Evolutionary conservation across 2,888 invertebrate genomes (phyloP), one percentile per base, ranked within the genome.

Genomic region (Nasonovia ribisnigri): DNA sequence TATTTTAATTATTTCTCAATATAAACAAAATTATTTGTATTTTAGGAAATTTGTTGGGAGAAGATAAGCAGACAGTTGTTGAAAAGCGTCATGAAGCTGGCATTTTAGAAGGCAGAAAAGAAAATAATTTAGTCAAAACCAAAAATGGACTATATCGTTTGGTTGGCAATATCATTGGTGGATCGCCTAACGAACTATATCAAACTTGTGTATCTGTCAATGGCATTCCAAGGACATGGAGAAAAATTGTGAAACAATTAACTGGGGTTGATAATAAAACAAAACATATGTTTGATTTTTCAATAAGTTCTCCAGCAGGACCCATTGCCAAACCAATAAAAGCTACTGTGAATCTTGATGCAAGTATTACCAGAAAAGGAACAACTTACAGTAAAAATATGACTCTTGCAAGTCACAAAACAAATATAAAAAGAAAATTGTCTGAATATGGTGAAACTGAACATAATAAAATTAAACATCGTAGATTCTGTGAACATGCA

Each of bases 41-140:
- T 93, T 89, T 84, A 93, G 93, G 90, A 3, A 86, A 42, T 84
- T 84, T 93, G 46, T 84, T 90, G 20, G 29, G 24, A 20, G n/a
- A 90, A 29, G 93, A 93, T 90, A 29, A 48, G 48, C 16, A 20
- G 0, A 90, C 93, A 26, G 11, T 90, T 20, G 13, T 48, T 48
- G 93, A 93, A 93, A 77, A 90, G 57, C 3, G 20, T 60, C 93
- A 93, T 29, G 84, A 93, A 36, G 93, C 90, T 89, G 93, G 90
- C 1, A 13, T 90, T 36, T 84, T 93, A 36, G 48, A 57, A 60
- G 8, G 8, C 4, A 36, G 93, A 54, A 93, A 84, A 90, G 60
- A 60, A 46, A 90, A 90, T 24, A 42, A 46, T 60, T 84, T 93
- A 46, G 26, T 93, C 1, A 84, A 60, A 5, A 93, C 93, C 13